Percentiles rank a stretch among this genome's conserved stretches.
These are phyloP conservation scores for Caenorhabditis imperialis DNA, from an alignment of 2,888 invertebrate genomes.

Conservation along the genomic window DNA sequence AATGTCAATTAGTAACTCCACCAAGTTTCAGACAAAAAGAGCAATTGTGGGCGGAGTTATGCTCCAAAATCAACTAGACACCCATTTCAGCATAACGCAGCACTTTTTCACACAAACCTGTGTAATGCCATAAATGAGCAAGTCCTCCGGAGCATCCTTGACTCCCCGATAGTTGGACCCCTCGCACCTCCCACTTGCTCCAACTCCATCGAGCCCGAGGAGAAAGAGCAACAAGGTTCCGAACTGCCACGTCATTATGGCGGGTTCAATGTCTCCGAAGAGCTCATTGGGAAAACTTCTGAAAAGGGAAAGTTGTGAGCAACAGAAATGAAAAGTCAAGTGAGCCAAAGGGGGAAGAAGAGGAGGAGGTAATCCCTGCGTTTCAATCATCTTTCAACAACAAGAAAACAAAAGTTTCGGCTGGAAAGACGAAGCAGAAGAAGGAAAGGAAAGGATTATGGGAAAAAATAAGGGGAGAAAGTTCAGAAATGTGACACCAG, in stretches of 20 bases:
- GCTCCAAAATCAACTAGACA: not conserved
- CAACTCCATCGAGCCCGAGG: not conserved
- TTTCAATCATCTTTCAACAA: slow-evolving; percentile 56
- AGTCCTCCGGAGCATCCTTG: slow-evolving; percentile 42
- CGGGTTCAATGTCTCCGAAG: slow-evolving; percentile 24
- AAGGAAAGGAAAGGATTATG: slow-evolving; percentile 12
- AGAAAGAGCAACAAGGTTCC: not conserved
- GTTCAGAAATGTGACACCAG: slow-evolving; percentile 46
- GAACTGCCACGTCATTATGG: slow-evolving; percentile 29
- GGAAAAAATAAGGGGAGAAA: slow-evolving; percentile 14
- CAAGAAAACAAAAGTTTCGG: slow-evolving; percentile 38
- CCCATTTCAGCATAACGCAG: not conserved
- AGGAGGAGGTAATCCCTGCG: slow-evolving; percentile 23
- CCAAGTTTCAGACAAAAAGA: too few species aligned
- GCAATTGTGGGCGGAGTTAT: too few species aligned
- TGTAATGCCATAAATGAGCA: slow-evolving; percentile 60
- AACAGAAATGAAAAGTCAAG: not conserved
- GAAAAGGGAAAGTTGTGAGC: slow-evolving; percentile 1
- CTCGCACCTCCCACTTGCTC: slow-evolving; percentile 30
- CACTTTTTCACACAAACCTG: slow-evolving; percentile 44
- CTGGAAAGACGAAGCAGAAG: not conserved
- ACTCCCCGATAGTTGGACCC: slow-evolving; percentile 42
- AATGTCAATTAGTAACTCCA: too few species aligned
- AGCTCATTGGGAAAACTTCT: slow-evolving; percentile 16
- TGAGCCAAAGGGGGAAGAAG: not conserved